A percentile compares a stretch with the other conserved stretches of the same genome.
phyloP scores from a whole-genome alignment of 2,113 vertebrate genomes.

The Percopsis transmontana region DNA sequence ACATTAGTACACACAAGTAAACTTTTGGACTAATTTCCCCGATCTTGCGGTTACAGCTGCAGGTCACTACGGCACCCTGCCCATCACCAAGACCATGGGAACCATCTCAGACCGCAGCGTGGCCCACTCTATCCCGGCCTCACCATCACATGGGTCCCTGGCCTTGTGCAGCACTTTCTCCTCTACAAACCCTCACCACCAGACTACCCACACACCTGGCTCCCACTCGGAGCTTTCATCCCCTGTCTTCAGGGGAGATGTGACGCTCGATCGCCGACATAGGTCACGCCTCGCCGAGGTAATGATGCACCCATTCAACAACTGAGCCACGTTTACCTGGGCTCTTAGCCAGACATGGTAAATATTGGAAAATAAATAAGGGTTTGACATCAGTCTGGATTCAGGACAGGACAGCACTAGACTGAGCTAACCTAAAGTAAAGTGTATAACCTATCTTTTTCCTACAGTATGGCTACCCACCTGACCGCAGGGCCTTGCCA shows the following conservation, averaged over 20 bases:
- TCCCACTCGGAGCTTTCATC: slow-evolving; percentile 84
- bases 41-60: slow-evolving; percentile 34
- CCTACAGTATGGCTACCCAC: slow-evolving; percentile 81
- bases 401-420: not conserved
- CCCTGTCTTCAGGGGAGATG: slow-evolving; percentile 81
- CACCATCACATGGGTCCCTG: slow-evolving; percentile 88
- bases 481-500: slow-evolving; percentile 86
- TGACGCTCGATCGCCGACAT: slow-evolving; percentile 85
- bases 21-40: no score
- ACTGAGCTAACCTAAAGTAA: not conserved
- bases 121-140: slow-evolving; percentile 85
- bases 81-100: slow-evolving; percentile 86
- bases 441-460: not conserved
- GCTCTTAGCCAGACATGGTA: not conserved
- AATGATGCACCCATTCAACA: slow-evolving; percentile 8
- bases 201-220: slow-evolving; percentile 63
- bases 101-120: slow-evolving; percentile 81
- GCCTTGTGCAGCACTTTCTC: slow-evolving; percentile 85
- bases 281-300: slow-evolving; percentile 84
- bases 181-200: slow-evolving; percentile 80
- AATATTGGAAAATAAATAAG: no score
- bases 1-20: no score
- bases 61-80: slow-evolving; percentile 82
- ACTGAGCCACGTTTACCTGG: not conserved
- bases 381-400: no score